Evolutionary conservation across 2,888 invertebrate species (phyloP).

Genomic region (Yponomeuta plumbellus): DNA sequence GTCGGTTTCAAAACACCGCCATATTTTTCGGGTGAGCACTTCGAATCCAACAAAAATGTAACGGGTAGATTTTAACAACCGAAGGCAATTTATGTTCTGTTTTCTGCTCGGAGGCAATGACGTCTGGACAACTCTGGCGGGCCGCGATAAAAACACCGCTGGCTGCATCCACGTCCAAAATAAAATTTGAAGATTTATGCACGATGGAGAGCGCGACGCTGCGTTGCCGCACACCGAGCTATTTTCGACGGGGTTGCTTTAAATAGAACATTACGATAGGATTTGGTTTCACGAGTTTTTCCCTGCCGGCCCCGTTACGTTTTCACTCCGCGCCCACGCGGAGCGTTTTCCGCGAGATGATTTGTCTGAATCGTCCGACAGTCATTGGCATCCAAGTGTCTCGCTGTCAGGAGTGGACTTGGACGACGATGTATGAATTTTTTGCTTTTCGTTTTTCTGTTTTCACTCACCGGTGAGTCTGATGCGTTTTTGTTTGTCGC

Average conservation of each 20-base stretch:
- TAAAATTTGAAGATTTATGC: slow-evolving; percentile 51
- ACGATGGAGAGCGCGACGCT: slow-evolving; percentile 62
- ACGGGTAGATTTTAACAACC: slow-evolving; percentile 11
- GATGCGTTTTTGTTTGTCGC: neutral
- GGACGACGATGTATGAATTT: neutral
- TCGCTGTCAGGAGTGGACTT: neutral
- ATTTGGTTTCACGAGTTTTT: slow-evolving; percentile 75
- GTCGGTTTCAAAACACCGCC: slow-evolving; percentile 3
- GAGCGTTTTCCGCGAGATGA: slow-evolving; percentile 50
- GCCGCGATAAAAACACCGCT: slow-evolving; percentile 22
- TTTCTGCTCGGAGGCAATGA: slow-evolving; percentile 31
- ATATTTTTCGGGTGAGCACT: neutral
- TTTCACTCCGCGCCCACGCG: slow-evolving; percentile 59
- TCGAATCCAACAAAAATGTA: slow-evolving; percentile 14
- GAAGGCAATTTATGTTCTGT: slow-evolving; percentile 26
- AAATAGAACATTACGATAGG: slow-evolving; percentile 76
- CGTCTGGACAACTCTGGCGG: slow-evolving; percentile 31
- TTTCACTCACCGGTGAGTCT: slow-evolving; percentile 17
- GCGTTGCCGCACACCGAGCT: slow-evolving; percentile 70
- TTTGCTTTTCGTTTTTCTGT: neutral
- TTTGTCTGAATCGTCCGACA: slow-evolving; percentile 39
- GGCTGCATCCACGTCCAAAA: slow-evolving; percentile 16
- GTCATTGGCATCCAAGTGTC: slow-evolving; percentile 37
- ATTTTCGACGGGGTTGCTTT: slow-evolving; percentile 75
- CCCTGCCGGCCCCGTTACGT: slow-evolving; percentile 62